Percentiles rank a stretch among this genome's conserved stretches.
Conservation (phyloP, 2,113 vertebrate species). For the Paraplagusia blochii region DNA sequence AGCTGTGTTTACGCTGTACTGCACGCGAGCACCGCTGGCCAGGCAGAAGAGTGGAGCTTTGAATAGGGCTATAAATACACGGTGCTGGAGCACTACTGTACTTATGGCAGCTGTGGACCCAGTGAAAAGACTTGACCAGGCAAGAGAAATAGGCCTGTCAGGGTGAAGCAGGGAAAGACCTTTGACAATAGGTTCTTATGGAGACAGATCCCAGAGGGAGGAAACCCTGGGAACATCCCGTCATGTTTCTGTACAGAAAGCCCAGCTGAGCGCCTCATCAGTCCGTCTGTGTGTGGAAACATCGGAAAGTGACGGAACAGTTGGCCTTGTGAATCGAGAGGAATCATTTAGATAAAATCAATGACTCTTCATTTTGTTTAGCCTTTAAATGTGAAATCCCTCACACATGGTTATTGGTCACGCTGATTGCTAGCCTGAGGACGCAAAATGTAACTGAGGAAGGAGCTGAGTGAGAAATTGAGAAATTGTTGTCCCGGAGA, state of each 20-base stretch:
- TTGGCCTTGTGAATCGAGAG: background rate
- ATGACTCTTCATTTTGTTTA: background rate
- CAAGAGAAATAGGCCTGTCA: constrained; percentile 49
- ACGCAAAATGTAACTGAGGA: background rate
- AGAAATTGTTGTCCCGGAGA: background rate
- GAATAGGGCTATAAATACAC: constrained; percentile 60
- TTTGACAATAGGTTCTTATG: constrained; percentile 13
- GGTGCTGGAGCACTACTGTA: constrained; percentile 33
- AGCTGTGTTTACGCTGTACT: constrained; percentile 40
- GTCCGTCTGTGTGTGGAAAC: constrained; percentile 4
- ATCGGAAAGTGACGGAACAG: background rate
- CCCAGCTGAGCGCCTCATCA: constrained; percentile 23
- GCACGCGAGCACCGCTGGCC: constrained; percentile 29
- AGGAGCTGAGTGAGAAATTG: background rate
- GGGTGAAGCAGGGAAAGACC: constrained; percentile 15
- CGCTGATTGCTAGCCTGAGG: background rate
- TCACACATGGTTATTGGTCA: background rate
- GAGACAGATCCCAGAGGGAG: background rate
- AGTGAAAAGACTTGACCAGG: constrained; percentile 47
- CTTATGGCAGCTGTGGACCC: constrained; percentile 42
- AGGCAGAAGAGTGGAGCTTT: constrained; percentile 46
- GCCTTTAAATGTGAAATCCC: constrained; percentile 7
- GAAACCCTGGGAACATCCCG: constrained; percentile 24
- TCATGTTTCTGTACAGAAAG: constrained; percentile 25
- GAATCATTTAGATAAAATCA: constrained; percentile 7